phyloP scores from a whole-genome alignment of 1,140 invertebrate genomes.

The Daktulosphaira vitifoliae region DNA sequence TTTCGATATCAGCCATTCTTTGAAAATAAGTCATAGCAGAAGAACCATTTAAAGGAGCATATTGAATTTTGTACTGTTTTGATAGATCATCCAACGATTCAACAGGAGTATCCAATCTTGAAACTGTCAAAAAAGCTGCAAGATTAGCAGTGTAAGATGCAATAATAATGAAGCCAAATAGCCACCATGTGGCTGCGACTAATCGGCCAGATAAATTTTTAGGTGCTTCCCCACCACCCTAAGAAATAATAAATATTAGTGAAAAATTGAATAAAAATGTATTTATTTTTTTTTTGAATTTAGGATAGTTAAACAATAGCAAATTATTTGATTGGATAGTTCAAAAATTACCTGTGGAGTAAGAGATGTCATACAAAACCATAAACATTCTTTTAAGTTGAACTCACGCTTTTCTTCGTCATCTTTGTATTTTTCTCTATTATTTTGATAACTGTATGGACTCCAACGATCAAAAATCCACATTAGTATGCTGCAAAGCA shows the following conservation, averaged over 20 bases:
- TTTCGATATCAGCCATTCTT: conserved; percentile 92
- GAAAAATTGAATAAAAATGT: too few species aligned
- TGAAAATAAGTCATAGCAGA: conserved; percentile 88
- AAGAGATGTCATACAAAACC: conserved; percentile 98
- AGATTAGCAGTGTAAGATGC: conserved; percentile 97
- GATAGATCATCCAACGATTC: conserved; percentile 86
- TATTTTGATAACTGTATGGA: conserved; percentile 93
- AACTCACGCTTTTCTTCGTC: conserved; percentile 94
- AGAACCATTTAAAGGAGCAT: conserved; percentile 77
- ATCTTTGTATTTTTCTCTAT: conserved; percentile 82
- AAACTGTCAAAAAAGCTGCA: conserved; percentile 89
- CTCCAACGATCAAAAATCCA: conserved; percentile 94
- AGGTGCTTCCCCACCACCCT: conserved; percentile 90
- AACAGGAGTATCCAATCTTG: conserved; percentile 81
- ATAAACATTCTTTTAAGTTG: conserved; percentile 89
- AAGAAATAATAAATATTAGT: conserved; percentile 25
- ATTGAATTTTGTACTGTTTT: conserved; percentile 92
- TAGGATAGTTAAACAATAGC: background rate
- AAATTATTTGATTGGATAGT: background rate
- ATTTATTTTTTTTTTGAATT: too few species aligned
- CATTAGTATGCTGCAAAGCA: conserved; percentile 72
- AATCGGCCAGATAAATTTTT: conserved; percentile 86
- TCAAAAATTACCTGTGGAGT: conserved; percentile 67
- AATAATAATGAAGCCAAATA: conserved; percentile 96
- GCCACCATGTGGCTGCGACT: conserved; percentile 94